phyloP scores from a whole-genome alignment of 2,113 vertebrate species.

The Prietella phreatophila region DNA sequence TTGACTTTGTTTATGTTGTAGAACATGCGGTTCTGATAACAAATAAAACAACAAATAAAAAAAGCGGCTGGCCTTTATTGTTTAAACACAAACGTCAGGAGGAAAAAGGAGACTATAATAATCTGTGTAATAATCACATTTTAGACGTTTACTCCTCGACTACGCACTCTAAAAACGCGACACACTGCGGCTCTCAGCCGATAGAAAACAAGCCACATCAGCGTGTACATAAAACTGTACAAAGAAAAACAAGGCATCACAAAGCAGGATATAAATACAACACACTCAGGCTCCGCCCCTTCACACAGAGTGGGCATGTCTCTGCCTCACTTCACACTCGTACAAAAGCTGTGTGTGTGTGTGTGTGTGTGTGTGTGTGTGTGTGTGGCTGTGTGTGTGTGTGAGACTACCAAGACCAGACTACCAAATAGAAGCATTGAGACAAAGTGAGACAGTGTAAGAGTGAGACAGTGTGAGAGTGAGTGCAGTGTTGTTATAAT shows the following conservation, averaged over 20 bases:
- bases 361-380: constrained; percentile 21
- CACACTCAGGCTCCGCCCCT: constrained; percentile 82
- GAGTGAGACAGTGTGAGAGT: neutral
- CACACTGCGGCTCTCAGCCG: constrained; percentile 63
- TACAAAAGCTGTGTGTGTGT: constrained; percentile 5
- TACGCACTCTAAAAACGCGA: constrained; percentile 75
- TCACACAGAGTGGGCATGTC: constrained; percentile 50
- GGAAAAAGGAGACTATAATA: constrained; percentile 61
- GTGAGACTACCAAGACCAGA: neutral
- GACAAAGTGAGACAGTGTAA: neutral
- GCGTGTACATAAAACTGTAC: constrained; percentile 99
- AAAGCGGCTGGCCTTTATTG: constrained; percentile 72
- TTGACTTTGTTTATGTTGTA: constrained; percentile 53
- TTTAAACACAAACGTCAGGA: constrained; percentile 48
- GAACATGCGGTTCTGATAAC: constrained; percentile 75
- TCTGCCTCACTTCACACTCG: neutral
- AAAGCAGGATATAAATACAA: constrained; percentile 89
- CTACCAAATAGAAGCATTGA: neutral
- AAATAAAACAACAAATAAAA: constrained; percentile 66
- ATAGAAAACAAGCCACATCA: constrained; percentile 83
- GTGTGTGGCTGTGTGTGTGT: neutral
- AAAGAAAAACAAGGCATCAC: constrained; percentile 90
- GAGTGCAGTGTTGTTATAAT: too few species aligned
- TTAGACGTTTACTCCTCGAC: constrained; percentile 71
- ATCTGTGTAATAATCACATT: constrained; percentile 70